Percentiles rank a stretch among this genome's conserved stretches.
Evolutionary conservation across 2,113 vertebrate species (phyloP).

Genomic region (Pedetes capensis): DNA sequence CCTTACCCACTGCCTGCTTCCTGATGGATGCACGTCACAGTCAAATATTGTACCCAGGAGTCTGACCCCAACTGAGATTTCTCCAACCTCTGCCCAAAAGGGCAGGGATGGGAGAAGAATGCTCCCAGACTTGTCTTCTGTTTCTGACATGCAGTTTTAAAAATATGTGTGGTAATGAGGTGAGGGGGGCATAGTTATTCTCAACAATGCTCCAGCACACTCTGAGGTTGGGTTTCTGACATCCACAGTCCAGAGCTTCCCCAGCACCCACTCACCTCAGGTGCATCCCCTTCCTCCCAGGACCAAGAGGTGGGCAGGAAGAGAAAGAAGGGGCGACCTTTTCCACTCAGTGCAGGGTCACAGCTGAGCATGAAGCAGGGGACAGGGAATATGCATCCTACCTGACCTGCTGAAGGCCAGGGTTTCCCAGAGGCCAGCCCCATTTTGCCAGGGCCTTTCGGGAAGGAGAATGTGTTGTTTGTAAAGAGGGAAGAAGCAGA

Average conservation of each 20-base stretch:
- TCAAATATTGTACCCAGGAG: not conserved
- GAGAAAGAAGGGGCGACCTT: not conserved
- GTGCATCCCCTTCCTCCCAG: not conserved
- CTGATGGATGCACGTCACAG: rapidly evolving
- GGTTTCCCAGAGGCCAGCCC: not conserved
- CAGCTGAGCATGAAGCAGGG: not conserved
- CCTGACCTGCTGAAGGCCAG: not conserved
- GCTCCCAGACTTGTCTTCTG: not conserved
- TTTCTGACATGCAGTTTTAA: not conserved
- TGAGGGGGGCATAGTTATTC: not conserved
- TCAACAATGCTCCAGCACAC: not conserved
- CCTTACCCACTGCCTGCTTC: not conserved
- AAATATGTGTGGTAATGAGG: not conserved
- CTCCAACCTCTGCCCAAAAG: not conserved
- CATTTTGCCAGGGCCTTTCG: not conserved
- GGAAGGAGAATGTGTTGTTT: slow-evolving; percentile 32
- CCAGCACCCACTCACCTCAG: not conserved
- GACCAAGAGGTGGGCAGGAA: not conserved
- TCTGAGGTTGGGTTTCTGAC: not conserved
- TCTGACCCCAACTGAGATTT: not conserved
- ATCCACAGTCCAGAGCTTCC: not conserved
- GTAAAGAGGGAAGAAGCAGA: not conserved
- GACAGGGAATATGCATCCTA: not conserved
- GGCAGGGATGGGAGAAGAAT: not conserved
- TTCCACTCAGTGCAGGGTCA: not conserved